These are phyloP conservation scores for Odontophorus gujanensis DNA, from an alignment of 2,113 vertebrate species.

Conservation along the genomic window DNA sequence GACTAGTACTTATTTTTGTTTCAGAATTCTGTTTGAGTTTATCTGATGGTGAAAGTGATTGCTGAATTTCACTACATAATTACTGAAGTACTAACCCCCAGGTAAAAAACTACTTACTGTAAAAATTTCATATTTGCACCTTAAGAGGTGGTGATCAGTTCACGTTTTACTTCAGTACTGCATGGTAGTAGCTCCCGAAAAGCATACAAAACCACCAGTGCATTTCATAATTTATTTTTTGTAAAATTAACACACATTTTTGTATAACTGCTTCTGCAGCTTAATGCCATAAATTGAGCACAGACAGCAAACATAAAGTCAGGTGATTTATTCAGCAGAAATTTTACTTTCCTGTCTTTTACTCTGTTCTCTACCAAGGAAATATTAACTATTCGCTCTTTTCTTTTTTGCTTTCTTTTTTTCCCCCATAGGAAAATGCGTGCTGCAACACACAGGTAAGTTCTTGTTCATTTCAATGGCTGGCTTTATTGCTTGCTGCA, in stretches of 20 bases:
- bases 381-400: background rate
- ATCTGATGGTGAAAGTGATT: background rate
- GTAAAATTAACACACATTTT: background rate
- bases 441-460: background rate
- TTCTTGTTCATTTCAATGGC: slow-evolving; percentile 19
- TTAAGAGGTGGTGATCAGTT: background rate
- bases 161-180: background rate
- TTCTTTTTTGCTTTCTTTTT: background rate
- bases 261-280: background rate
- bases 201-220: background rate
- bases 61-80: background rate
- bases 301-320: background rate
- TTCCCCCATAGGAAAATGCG: background rate
- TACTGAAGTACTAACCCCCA: background rate
- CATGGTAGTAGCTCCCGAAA: background rate
- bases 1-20: background rate
- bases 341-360: background rate
- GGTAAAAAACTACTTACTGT: background rate
- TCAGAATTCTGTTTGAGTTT: background rate
- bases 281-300: background rate
- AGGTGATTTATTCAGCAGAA: background rate
- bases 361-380: background rate
- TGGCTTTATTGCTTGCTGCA: background rate
- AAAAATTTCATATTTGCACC: background rate
- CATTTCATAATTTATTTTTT: background rate